Percentiles rank a stretch among this genome's conserved stretches.
phyloP scores from a whole-genome alignment of 2,113 vertebrate genomes.

The Lichenostomus cassidix region DNA sequence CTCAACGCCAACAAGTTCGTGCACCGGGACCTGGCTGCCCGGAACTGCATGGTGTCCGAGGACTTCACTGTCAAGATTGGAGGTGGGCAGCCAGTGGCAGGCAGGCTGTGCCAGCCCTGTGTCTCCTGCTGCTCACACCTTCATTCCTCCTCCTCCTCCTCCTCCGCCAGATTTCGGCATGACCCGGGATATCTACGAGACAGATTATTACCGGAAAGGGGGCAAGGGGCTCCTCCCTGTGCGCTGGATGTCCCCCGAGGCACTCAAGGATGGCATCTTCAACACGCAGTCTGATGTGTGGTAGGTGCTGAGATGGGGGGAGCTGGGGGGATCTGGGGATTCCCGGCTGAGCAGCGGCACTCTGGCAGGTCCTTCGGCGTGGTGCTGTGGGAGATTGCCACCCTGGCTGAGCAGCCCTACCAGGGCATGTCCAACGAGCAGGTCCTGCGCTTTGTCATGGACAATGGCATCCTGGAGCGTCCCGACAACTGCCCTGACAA shows the following conservation, averaged over 20 bases:
- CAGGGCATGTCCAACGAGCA: slow-evolving; percentile 84
- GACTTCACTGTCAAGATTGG: slow-evolving; percentile 83
- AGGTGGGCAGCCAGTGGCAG: slow-evolving; percentile 2
- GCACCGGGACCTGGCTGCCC: slow-evolving; percentile 80
- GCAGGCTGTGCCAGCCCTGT: no score
- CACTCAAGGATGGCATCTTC: slow-evolving; percentile 83
- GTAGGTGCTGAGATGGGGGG: slow-evolving; percentile 3
- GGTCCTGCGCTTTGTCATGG: slow-evolving; percentile 80
- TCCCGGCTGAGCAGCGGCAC: fast-evolving
- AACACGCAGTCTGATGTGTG: slow-evolving; percentile 79
- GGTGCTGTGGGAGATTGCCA: slow-evolving; percentile 82
- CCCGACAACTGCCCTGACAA: slow-evolving; percentile 72
- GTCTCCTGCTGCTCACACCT: fast-evolving
- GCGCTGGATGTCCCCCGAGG: slow-evolving; percentile 83
- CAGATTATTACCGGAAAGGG: slow-evolving; percentile 81
- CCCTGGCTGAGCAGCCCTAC: slow-evolving; percentile 81
- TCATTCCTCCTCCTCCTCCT: background rate
- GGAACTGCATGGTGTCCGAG: slow-evolving; percentile 86
- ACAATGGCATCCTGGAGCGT: slow-evolving; percentile 72
- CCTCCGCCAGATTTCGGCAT: slow-evolving; percentile 77
- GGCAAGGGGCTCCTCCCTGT: slow-evolving; percentile 80
- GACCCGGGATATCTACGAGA: slow-evolving; percentile 84
- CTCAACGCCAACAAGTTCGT: slow-evolving; percentile 83
- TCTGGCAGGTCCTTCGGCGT: slow-evolving; percentile 77
- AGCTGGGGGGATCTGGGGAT: background rate